Conservation (phyloP, 2,797 vertebrate species). For the Synanceia verrucosa region DNA sequence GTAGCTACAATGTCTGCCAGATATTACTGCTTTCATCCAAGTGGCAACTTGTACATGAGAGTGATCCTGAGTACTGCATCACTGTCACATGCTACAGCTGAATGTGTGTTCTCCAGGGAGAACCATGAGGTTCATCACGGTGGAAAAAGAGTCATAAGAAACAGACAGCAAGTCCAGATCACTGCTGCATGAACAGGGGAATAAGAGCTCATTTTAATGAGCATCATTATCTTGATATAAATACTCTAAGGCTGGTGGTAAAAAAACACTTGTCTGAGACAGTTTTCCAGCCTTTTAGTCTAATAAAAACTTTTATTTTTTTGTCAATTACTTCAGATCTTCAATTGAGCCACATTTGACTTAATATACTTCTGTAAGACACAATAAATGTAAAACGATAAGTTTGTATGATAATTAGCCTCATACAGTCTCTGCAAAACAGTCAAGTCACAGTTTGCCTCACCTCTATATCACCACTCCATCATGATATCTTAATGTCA, state of each 20-base stretch:
- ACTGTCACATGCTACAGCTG: background rate
- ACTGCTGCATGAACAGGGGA: background rate
- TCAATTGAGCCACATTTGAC: background rate
- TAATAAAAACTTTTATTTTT: background rate
- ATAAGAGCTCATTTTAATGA: background rate
- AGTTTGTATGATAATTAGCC: no score
- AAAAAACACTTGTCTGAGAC: background rate
- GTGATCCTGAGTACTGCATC: background rate
- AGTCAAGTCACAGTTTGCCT: no score
- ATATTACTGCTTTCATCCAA: constrained; percentile 3
- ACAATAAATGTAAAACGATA: background rate
- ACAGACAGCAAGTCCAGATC: background rate
- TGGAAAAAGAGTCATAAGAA: background rate
- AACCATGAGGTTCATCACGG: background rate
- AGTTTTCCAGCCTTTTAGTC: background rate
- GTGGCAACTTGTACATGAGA: background rate
- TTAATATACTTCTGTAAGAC: background rate
- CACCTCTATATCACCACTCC: no score
- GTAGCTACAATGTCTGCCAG: background rate
- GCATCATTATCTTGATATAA: background rate
- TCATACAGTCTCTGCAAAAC: no score
- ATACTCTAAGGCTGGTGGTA: background rate
- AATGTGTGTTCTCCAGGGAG: background rate
- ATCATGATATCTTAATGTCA: no score
- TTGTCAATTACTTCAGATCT: background rate